These are phyloP conservation scores for Doris montereyensis DNA, from an alignment of 2,888 invertebrate genomes.

Conservation along the genomic window DNA sequence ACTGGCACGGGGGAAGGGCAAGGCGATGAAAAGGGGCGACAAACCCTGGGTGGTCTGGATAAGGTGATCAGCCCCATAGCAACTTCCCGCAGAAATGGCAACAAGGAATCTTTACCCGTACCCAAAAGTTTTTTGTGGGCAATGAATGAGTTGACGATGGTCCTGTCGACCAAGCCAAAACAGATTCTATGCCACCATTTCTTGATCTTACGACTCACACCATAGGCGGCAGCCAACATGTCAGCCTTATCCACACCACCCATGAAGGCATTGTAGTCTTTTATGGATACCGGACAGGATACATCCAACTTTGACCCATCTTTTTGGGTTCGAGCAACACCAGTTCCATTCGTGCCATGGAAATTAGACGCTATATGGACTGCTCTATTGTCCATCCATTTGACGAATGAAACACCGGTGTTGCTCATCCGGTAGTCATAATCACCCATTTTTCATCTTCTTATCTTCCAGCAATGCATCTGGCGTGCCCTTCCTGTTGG, in stretches of 20 bases:
- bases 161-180: slow-evolving; percentile 18
- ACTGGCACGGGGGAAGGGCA: neutral
- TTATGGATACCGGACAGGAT: slow-evolving; percentile 22
- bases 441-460: slow-evolving; percentile 7
- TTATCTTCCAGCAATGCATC: slow-evolving; percentile 12
- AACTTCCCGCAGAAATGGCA: too few species aligned
- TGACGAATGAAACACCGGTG: slow-evolving; percentile 15
- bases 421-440: slow-evolving; percentile 24
- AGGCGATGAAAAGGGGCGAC: too few species aligned
- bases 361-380: slow-evolving; percentile 24
- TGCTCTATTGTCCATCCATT: slow-evolving; percentile 40
- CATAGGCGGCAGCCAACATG: slow-evolving; percentile 37
- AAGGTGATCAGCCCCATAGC: too few species aligned
- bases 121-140: slow-evolving; percentile 5
- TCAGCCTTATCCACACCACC: slow-evolving; percentile 44
- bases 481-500: slow-evolving; percentile 37
- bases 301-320: slow-evolving; percentile 28
- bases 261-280: slow-evolving; percentile 36
- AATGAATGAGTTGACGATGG: slow-evolving; percentile 16
- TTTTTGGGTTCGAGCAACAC: slow-evolving; percentile 12
- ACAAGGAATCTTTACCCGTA: neutral
- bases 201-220: slow-evolving; percentile 20
- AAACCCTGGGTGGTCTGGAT: too few species aligned
- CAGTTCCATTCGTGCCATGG: slow-evolving; percentile 6
- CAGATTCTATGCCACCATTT: slow-evolving; percentile 3